A percentile compares a stretch with the other conserved stretches of the same genome.
These are phyloP conservation scores for Ornithorhynchus anatinus DNA, from an alignment of 2,113 vertebrate species.

Conservation along the genomic window DNA sequence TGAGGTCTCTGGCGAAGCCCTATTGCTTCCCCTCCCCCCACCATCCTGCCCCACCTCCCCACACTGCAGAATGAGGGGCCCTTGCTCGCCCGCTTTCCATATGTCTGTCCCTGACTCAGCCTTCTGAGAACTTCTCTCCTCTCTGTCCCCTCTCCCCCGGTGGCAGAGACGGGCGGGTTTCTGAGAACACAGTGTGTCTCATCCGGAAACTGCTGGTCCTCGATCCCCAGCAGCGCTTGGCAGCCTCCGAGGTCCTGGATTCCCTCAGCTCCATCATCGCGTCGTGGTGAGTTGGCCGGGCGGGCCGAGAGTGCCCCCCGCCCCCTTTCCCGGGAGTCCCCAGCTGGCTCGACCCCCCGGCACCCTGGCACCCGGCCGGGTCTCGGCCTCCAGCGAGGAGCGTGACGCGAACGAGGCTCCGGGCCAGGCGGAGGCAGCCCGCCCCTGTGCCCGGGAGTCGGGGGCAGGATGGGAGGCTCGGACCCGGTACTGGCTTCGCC, in stretches of 20 bases:
- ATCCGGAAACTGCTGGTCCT: slow-evolving; percentile 96
- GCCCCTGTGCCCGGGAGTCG: not conserved
- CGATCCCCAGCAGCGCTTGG: slow-evolving; percentile 95
- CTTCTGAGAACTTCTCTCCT: no score
- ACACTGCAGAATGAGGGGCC: no score
- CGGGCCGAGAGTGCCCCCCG: no score
- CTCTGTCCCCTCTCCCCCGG: not conserved
- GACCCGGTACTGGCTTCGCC: no score
- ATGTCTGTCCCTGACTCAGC: not conserved
- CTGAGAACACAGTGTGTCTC: slow-evolving; percentile 95
- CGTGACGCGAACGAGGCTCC: no score
- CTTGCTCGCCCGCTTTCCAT: no score
- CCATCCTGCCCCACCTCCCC: rapidly evolving
- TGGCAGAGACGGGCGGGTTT: slow-evolving; percentile 91
- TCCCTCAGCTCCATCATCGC: slow-evolving; percentile 94
- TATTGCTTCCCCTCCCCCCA: not conserved
- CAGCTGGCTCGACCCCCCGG: no score
- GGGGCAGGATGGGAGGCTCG: not conserved
- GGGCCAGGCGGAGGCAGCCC: rapidly evolving
- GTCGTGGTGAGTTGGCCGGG: slow-evolving; percentile 78
- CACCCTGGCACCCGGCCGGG: no score
- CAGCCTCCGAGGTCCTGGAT: slow-evolving; percentile 91
- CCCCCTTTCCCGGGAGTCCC: no score
- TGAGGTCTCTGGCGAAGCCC: no score
- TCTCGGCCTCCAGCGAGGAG: no score